Evolutionary conservation across 2,113 vertebrate genomes (phyloP), one percentile per base, ranked within the genome.

Genomic region (Kryptolebias marmoratus): DNA sequence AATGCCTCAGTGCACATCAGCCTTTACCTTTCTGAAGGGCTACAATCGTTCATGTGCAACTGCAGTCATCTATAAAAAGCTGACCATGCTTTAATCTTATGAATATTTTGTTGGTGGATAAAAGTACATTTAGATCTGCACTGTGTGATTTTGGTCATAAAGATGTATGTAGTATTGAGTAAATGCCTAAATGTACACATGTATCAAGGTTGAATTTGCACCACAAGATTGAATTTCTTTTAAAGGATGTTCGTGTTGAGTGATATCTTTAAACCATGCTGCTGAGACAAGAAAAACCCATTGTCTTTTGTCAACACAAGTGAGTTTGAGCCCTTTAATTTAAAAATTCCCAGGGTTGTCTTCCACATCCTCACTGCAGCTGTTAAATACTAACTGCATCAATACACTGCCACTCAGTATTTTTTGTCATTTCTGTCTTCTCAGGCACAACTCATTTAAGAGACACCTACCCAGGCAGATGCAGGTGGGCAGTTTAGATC

Each of bases 381-480:
- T 66, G 30, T 70, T 73, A 62, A 56, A 71, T 55, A 73, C 13
- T 28, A 59, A 30, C 28, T 28, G 0, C 28, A 74, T 2, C 22
- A 8, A 28, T 16, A 6, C 39, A 9, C 39, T 42, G 32, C 32
- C 32, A 36, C 7, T 36, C 32, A 4, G 32, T 13, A 13, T 91
- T 90, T 22, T 5, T 14, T 48, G 11, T 72, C 88, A 0, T 93
- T 91, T 22, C 91, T 92, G 79, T 94, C 93, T 92, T 94, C 27
- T 18, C 90, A 98, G 97, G 87, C 97, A 98, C 93, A 96, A 94
- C 44, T 97, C 97, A 54, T 98, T 98, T 90, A 98, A 98, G 86
- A 94, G 97, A 75, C 96, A 98, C 90, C 94, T 98, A 39, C 95
- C 95, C 0, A 87, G 97, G 74, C 96, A 98, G 82, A 97, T 98